These are phyloP conservation scores for Diogma glabrata DNA, from an alignment of 2,888 invertebrate genomes.

Conservation along the genomic window DNA sequence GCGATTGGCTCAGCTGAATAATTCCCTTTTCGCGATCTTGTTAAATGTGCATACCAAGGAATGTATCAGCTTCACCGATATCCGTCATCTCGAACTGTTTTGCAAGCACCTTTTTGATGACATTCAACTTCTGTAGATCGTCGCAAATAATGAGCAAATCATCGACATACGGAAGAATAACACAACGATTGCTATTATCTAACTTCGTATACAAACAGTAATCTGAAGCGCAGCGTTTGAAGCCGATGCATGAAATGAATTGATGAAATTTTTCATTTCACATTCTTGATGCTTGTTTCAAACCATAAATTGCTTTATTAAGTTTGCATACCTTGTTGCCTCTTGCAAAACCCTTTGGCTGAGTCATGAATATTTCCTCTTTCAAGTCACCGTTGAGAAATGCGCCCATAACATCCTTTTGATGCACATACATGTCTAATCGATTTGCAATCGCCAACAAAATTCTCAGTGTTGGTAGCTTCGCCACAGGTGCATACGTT, in stretches of 20 bases:
- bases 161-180: not conserved
- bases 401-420: not conserved
- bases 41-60: not conserved
- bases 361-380: not conserved
- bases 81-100: not conserved
- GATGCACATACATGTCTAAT: not conserved
- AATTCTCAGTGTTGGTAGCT: not conserved
- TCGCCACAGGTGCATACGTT: not conserved
- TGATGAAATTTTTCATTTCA: not conserved
- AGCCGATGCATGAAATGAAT: too few relatives aligned
- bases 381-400: not conserved
- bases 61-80: not conserved
- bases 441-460: not conserved
- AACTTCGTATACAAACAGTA: not conserved
- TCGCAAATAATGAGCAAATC: not conserved
- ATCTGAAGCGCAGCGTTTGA: too few relatives aligned
- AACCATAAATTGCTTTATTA: not conserved
- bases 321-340: not conserved
- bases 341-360: not conserved
- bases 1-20: not conserved
- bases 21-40: not conserved
- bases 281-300: not conserved
- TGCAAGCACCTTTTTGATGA: too few relatives aligned
- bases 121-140: too few relatives aligned
- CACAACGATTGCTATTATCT: not conserved